Percentiles rank a stretch among this genome's conserved stretches.
Conservation (phyloP, 1,140 invertebrate genomes). For the Cotesia typhae region DNA sequence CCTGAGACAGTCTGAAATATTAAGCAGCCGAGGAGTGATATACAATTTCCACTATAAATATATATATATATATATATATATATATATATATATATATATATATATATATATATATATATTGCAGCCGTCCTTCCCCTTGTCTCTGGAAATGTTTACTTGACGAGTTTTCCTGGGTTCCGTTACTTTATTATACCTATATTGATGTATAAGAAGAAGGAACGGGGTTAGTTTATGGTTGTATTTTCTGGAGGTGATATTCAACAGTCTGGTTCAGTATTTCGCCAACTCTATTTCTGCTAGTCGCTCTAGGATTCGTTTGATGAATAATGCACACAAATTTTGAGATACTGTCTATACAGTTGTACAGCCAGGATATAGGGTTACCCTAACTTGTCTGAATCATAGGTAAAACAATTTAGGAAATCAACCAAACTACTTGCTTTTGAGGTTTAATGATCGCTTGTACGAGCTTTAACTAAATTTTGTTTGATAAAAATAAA, state of each 20-base stretch:
- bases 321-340: constrained; percentile 60
- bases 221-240: too few species aligned
- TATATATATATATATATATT: too few species aligned
- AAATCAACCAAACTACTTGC: too few species aligned
- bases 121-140: neutral
- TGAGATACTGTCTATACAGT: neutral
- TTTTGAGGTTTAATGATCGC: too few species aligned
- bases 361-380: neutral
- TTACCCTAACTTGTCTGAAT: constrained; percentile 7
- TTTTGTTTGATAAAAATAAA: too few species aligned
- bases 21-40: constrained; percentile 49
- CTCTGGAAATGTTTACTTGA: constrained; percentile 9
- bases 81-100: too few species aligned
- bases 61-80: too few species aligned
- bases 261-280: neutral
- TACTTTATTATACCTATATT: too few species aligned
- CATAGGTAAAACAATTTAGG: constrained; percentile 45
- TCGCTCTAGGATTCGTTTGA: constrained; percentile 47
- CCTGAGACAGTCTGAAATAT: constrained; percentile 58
- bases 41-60: neutral
- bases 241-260: neutral
- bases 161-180: constrained; percentile 6
- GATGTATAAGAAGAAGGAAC: too few species aligned
- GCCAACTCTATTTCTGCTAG: neutral
- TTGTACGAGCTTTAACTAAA: neutral